A percentile compares a stretch with the other conserved stretches of the same genome.
Evolutionary conservation across 1,140 invertebrate genomes (phyloP).

Genomic region (Cherax quadricarinatus): DNA sequence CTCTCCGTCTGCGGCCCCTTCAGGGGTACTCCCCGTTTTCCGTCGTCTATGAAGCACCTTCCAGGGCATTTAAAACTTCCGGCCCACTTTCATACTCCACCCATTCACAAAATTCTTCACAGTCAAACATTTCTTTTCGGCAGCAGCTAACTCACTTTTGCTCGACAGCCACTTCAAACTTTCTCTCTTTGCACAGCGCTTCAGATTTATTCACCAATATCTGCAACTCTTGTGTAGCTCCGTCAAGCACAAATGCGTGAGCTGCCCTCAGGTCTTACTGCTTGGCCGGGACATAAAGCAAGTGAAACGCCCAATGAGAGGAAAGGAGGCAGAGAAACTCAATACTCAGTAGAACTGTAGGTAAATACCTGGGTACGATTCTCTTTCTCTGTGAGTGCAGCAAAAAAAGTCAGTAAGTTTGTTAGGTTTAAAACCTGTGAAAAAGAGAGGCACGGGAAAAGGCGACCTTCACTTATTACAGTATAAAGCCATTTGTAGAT

Average conservation of each 20-base stretch:
- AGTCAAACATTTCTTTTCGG: background rate
- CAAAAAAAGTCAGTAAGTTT: too few species aligned
- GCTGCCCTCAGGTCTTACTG: background rate
- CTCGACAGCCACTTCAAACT: background rate
- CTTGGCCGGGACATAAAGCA: background rate
- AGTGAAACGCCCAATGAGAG: background rate
- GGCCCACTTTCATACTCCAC: background rate
- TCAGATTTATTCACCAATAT: background rate
- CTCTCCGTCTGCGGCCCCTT: background rate
- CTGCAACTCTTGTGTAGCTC: background rate
- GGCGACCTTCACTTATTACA: too few species aligned
- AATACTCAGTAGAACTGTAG: background rate
- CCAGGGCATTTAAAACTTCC: background rate
- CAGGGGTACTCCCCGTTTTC: background rate
- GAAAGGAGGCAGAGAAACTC: background rate
- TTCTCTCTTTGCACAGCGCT: background rate
- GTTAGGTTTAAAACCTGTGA: too few species aligned
- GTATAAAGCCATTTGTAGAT: too few species aligned
- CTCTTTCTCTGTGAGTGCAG: too few species aligned
- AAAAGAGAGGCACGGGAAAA: too few species aligned
- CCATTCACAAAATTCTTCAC: background rate
- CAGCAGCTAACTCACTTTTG: background rate
- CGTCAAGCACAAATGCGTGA: background rate
- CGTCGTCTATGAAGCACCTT: background rate
- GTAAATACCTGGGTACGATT: too few species aligned